phyloP scores from a whole-genome alignment of 2,797 vertebrate genomes.

The Crocodylus rhombifer region DNA sequence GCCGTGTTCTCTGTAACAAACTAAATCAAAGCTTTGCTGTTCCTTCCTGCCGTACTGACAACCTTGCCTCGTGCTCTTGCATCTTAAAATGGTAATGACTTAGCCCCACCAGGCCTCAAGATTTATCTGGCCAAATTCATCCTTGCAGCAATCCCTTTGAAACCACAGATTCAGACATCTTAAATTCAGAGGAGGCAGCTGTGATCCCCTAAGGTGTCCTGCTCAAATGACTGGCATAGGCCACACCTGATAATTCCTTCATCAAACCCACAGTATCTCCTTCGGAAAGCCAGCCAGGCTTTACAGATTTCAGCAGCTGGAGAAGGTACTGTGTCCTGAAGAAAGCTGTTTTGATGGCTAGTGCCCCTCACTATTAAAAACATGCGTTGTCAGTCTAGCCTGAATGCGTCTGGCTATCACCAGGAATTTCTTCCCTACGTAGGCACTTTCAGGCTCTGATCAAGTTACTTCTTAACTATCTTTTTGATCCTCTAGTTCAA shows the following conservation, averaged over 20 bases:
- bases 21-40: background rate
- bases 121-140: background rate
- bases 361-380: background rate
- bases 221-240: background rate
- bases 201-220: background rate
- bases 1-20: background rate
- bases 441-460: background rate
- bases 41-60: background rate
- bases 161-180: background rate
- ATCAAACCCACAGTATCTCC: background rate
- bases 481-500: background rate
- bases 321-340: background rate
- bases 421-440: background rate
- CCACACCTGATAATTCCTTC: background rate
- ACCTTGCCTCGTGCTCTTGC: background rate
- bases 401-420: background rate
- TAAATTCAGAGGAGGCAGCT: background rate
- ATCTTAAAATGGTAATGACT: background rate
- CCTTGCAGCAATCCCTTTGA: background rate
- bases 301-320: background rate
- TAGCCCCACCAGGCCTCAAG: background rate
- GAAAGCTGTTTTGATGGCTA: background rate
- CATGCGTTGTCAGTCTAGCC: background rate
- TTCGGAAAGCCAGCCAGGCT: background rate
- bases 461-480: background rate